Evolutionary conservation across 30 jellyfish, hydroid and myxozoan species (phyloP), one percentile per base, ranked within the genome.

Genomic region (Catostylus mosaicus): DNA sequence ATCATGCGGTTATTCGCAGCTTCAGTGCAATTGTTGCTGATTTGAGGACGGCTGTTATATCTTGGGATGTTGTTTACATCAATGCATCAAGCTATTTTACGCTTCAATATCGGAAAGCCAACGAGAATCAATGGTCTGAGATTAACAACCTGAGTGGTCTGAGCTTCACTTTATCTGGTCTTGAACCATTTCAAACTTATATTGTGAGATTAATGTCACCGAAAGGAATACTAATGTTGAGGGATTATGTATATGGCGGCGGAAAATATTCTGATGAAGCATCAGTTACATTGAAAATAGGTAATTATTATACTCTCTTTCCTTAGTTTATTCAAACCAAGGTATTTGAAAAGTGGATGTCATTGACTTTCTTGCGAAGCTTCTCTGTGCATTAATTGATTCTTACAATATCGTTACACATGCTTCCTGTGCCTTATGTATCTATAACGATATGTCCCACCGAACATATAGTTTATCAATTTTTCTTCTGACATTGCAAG

Each of bases 211-310:
- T 70, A 20, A 37, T 35, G 18, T 61, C 74, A 18, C 45, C 74
- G 27, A 61, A 26, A 10, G 74, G 74, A 61, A 61, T 61, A 23
- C 19, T 61, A 11, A 61, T 61, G 74, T 20, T 61, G 72, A 59
- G 24, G 24, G 24, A 59, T 24, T 66, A 66, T 66, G 78, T 30
- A 56, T 30, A 23, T 66, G 78, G 57, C 11, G 78, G 52, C n/a
- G n/a, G n/a, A n/a, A n/a, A n/a, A n/a, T n/a, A n/a, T n/a, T n/a
- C n/a, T n/a, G n/a, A n/a, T n/a, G n/a, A n/a, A n/a, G n/a, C n/a
- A n/a, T n/a, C n/a, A n/a, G n/a, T n/a, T n/a, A n/a, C n/a, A n/a
- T n/a, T n/a, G n/a, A n/a, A n/a, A n/a, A n/a, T n/a, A n/a, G n/a
- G n/a, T 22, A 4, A 64, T 45, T 16, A 7, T 67, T 5, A 11